A percentile compares a stretch with the other conserved stretches of the same genome.
phyloP scores from a whole-genome alignment of 2,888 invertebrate genomes.

The Campoplex nolae region DNA sequence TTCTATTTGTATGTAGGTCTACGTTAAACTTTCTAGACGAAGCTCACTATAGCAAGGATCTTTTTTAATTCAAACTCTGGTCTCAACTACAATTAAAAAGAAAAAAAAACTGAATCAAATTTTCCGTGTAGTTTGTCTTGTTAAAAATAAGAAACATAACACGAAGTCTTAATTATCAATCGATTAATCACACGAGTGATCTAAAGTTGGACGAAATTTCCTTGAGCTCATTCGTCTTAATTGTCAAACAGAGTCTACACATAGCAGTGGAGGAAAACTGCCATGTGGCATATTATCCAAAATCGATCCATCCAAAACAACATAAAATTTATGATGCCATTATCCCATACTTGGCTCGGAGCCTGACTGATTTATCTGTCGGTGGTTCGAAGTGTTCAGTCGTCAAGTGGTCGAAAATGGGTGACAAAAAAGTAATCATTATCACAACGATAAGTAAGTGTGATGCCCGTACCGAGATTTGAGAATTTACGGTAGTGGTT shows the following conservation, averaged over 20 bases:
- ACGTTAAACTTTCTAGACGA: background rate
- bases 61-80: background rate
- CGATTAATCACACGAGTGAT: background rate
- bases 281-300: background rate
- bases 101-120: background rate
- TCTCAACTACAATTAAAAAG: background rate
- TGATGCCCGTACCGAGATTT: conserved; percentile 30
- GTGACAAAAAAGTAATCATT: conserved; percentile 30
- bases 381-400: background rate
- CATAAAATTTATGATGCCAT: background rate
- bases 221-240: background rate
- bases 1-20: conserved; percentile 6
- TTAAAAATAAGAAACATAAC: background rate
- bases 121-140: background rate
- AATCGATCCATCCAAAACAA: background rate
- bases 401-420: conserved; percentile 19
- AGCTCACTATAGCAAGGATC: background rate
- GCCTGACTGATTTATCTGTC: background rate
- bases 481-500: conserved; percentile 57
- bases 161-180: background rate
- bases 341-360: conserved; percentile 17
- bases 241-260: too few species aligned
- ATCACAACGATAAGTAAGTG: conserved; percentile 28
- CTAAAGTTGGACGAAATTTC: background rate
- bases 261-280: background rate